Evolutionary conservation across 2,113 vertebrate species (phyloP).

Genomic region (Natator depressus): DNA sequence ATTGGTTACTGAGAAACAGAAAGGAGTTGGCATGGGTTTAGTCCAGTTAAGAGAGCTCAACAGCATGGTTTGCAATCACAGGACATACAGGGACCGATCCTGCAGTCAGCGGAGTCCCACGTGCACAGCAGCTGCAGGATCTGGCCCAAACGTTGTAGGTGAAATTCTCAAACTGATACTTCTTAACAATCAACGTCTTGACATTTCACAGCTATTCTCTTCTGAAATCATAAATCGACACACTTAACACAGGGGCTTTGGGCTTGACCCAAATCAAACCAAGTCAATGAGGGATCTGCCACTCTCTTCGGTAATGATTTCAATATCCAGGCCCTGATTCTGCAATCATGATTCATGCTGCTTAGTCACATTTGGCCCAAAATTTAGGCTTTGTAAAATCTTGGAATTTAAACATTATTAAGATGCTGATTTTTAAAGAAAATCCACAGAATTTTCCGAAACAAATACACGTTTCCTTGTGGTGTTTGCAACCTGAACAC

Average conservation of each 20-base stretch:
- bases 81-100: background rate
- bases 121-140: background rate
- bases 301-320: background rate
- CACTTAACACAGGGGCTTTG: background rate
- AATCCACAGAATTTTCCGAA: background rate
- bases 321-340: background rate
- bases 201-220: background rate
- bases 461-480: background rate
- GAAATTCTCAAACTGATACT: background rate
- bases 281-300: background rate
- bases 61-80: background rate
- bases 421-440: background rate
- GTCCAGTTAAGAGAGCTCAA: conserved; percentile 11
- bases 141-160: background rate
- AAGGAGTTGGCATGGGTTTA: conserved; percentile 72
- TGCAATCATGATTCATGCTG: background rate
- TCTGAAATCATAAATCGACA: background rate
- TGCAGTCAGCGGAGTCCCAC: background rate
- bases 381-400: background rate
- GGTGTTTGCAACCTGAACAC: background rate
- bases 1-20: conserved; percentile 87
- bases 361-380: background rate
- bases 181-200: background rate
- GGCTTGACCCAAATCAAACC: background rate
- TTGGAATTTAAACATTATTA: background rate